Base-by-base conservation (phyloP, 2,113 vertebrate genomes). In the Caloenas nicobarica region DNA sequence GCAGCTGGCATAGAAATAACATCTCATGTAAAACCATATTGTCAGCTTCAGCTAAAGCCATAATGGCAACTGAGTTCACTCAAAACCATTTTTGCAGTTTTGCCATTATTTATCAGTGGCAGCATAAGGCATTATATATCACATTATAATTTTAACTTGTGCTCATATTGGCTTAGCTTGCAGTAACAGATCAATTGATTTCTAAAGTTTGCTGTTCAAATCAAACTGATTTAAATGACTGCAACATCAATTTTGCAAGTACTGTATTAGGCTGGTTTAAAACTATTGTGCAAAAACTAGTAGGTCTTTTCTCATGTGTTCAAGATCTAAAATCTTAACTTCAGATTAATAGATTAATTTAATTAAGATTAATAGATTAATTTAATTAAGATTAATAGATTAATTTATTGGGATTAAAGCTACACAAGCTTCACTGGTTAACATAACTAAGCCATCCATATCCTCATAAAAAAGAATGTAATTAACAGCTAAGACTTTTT, bases 61-160 rank as follows among this genome's bases (percentile, higher is more conserved):
- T 17, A 69, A 58, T 0, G 6, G 23, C 29, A 91, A 73, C 21
- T 0, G 0, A 4, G 15, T 16, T 86, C 48, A 42, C 57, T 38
- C 28, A 56, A 46, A 95, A 56, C 13, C 33, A 4, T 8, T 58
- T 62, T 17, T 84, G 36, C 60, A 44, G 23, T 40, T 89, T 15
- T 57, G 57, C 48, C 42, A 31, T 76, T 31, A 66, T 44, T 53
- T 28, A 54, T 25, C 61, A 72, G 46, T 28, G 44, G 23, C 46
- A 84, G 31, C 44, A 76, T 21, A 12, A 71, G 61, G 11, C n/a
- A 61, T 0, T 0, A 69, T 61, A 10, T 16, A 68, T 9, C 44
- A 40, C 6, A 65, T 38, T 16, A 24, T 14, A 6, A 78, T 54
- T 72, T 71, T 81, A 53, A 65, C 42, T 36, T 16, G 11, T 42